phyloP scores from a whole-genome alignment of 2,888 invertebrate genomes.

The Deilephila porcellus region DNA sequence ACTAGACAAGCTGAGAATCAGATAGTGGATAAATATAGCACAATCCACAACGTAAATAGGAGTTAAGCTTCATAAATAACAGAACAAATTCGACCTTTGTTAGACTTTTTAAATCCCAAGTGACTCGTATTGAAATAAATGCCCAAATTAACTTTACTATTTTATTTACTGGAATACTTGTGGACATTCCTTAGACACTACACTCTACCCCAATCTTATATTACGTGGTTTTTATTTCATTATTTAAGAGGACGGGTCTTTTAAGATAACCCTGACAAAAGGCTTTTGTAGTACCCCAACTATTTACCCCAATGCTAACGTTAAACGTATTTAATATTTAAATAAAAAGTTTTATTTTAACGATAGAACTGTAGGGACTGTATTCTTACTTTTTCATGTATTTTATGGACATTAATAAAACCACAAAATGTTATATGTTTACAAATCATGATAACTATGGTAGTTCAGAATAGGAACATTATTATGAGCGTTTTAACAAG shows the following conservation, averaged over 20 bases:
- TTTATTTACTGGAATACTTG: background rate
- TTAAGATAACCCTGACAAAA: background rate
- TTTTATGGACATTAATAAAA: too few relatives aligned
- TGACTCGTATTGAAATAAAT: background rate
- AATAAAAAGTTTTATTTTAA: too few relatives aligned
- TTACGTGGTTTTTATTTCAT: background rate
- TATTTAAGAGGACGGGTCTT: background rate
- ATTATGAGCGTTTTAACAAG: too few relatives aligned
- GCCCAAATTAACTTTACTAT: constrained; percentile 1
- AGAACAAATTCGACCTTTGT: constrained; percentile 5
- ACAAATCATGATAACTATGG: too few relatives aligned
- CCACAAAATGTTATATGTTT: too few relatives aligned
- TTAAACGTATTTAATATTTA: too few relatives aligned
- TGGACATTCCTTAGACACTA: background rate
- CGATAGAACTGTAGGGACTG: too few relatives aligned
- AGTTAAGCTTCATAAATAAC: background rate
- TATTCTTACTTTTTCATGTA: too few relatives aligned
- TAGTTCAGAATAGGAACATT: too few relatives aligned
- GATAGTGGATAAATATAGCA: background rate
- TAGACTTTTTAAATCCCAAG: constrained; percentile 17
- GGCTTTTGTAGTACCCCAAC: too few relatives aligned
- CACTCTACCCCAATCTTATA: background rate
- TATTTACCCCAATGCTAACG: too few relatives aligned
- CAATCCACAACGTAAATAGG: background rate
- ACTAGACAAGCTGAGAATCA: background rate